These are phyloP conservation scores for Lichenostomus cassidix DNA, from an alignment of 2,113 vertebrate species.

Conservation along the genomic window DNA sequence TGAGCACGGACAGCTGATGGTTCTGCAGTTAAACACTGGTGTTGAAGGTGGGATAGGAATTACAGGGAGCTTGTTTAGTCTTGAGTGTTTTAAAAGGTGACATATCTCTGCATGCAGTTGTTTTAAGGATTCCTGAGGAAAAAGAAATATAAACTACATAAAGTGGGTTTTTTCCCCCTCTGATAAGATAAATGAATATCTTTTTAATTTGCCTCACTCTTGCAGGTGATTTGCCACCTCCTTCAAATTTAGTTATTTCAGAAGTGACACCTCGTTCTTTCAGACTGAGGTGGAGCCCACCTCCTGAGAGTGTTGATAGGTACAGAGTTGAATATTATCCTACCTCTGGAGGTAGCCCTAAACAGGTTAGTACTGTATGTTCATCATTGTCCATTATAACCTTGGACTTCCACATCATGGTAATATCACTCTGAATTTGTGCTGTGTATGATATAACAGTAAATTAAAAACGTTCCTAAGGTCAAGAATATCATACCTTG, in stretches of 20 bases:
- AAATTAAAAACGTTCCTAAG: not conserved
- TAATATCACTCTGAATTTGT: not conserved
- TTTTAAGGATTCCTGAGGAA: not conserved
- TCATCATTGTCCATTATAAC: not conserved
- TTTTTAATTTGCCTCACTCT: not conserved
- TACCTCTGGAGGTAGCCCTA: conserved; percentile 77
- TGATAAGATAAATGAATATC: not conserved
- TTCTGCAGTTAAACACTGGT: not conserved
- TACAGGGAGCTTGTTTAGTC: not conserved
- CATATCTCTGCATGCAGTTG: not conserved
- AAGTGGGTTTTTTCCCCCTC: fast-evolving
- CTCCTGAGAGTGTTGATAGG: conserved; percentile 82
- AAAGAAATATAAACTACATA: not conserved
- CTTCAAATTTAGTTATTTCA: conserved; percentile 87
- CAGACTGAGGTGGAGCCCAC: conserved; percentile 86
- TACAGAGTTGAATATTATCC: conserved; percentile 86
- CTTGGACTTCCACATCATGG: not conserved
- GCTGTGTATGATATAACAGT: not conserved
- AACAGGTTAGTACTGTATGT: conserved; percentile 77
- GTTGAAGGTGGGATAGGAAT: not conserved
- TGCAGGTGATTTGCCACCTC: conserved; percentile 77
- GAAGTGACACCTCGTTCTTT: conserved; percentile 90
- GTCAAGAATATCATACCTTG: not conserved
- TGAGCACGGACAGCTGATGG: not conserved
- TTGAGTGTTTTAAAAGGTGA: not conserved